Evolutionary conservation across 2,888 invertebrate species (phyloP), one percentile per base, ranked within the genome.

Genomic region (Rotaria sp.): DNA sequence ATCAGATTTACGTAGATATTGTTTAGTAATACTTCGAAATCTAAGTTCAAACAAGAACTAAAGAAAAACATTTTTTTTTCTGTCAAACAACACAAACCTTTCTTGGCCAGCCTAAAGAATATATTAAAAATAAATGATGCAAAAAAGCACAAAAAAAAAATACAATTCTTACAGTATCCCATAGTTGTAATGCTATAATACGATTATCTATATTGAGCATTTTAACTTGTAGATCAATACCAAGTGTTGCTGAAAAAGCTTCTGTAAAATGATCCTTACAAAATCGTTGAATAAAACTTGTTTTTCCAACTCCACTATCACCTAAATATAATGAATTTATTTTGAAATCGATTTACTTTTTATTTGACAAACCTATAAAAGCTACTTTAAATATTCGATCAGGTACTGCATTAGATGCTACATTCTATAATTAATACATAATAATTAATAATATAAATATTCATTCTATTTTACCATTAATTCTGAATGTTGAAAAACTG

Each of bases 261-360:
- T 95, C 94, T 84, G 89, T 89, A 91, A 97, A 97, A n/a, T 94
- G 93, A 87, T 95, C 95, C 92, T 96, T 96, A 24, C 96, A 96
- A 90, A 97, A 97, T 89, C 96, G 95, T 90, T 96, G 96, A 50
- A 97, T 93, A 90, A 97, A 96, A 90, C 96, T 96, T 3, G 96
- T 97, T 92, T 97, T 97, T 41, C 97, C 97, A 85, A 97, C 97
- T 67, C 96, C 96, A 5, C 96, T 96, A 92, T 98, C 96, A 0
- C 93, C 93, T 84, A 57, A 13, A 59, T 11, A 13, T 48, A n/a
- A 38, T 24, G 5, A 2, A n/a, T n/a, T 50, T 10, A 8, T 48
- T n/a, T 38, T 13, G 7, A 52, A 48, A 48, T 35, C 5, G 21
- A 52, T 30, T 3, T 7, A 2, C 24, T 52, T 24, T 35, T 2